Base-by-base conservation (phyloP, 2,113 vertebrate genomes). In the Rhinogobius similis region DNA sequence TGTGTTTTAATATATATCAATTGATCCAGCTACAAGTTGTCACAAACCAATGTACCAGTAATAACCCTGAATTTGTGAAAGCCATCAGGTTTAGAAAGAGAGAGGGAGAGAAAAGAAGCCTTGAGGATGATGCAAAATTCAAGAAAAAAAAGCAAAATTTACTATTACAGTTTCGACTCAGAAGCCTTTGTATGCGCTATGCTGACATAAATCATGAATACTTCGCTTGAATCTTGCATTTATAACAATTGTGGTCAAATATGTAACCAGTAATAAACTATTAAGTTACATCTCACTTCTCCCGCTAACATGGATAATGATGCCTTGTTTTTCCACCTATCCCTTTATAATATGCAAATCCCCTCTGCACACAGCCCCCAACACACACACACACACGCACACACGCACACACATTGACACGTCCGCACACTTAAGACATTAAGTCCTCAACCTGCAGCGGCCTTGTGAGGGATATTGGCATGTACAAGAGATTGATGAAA, bases 401-500 rank as follows among this genome's bases (percentile, higher is more conserved):
- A 88, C 88, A 70, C 52, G 52, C 70, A 65, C 70, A 58, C 39
- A 61, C 70, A 62, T 82, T 75, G 85, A 70, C 75, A 70, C 71
- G 50, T 58, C 85, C 83, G 83, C 91, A 93, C 78, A 88, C 88
- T 92, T 90, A 92, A 92, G 88, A 87, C 89, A 90, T 88, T 93
- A 90, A 82, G 79, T 83, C 90, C 91, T 92, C 89, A 87, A 86
- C 86, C 74, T 87, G 77, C 71, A 92, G 78, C 65, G 61, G 83
- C 85, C 71, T 73, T 56, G 61, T 86, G 92, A 94, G 91, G 85
- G 73, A 81, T 91, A 95, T 93, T 93, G 92, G 85, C 91, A 94
- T 94, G 91, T 94, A 91, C 86, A 93, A 61, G 87, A 94, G 94
- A 95, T 92, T 93, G 93, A 96, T 95, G 94, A 94, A 96, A 95